Conservation (phyloP, 2,888 invertebrate genomes). For the Prenolepis imparis region DNA sequence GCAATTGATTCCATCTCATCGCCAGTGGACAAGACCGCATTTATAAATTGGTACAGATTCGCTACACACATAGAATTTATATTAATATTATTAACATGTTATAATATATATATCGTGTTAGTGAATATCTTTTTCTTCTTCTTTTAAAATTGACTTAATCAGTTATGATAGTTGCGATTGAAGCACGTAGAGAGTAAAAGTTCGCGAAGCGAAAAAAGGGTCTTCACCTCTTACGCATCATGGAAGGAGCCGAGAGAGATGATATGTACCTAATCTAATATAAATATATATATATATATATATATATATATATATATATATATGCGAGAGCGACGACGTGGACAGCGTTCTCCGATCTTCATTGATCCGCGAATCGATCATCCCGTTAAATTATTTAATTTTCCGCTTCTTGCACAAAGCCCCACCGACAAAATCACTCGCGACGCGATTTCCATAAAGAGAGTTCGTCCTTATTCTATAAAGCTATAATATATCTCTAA, state of each 20-base stretch:
- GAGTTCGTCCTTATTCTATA: not conserved
- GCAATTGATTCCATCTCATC: slow-evolving; percentile 24
- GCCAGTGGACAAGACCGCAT: slow-evolving; percentile 54
- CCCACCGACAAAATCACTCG: slow-evolving; percentile 11
- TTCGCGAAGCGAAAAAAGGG: slow-evolving; percentile 36
- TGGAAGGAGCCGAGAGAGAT: slow-evolving; percentile 80
- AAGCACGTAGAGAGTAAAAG: slow-evolving; percentile 62
- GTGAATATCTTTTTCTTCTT: slow-evolving; percentile 48
- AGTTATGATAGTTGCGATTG: slow-evolving; percentile 54
- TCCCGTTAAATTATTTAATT: not conserved
- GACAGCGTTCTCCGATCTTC: slow-evolving; percentile 19
- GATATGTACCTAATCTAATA: slow-evolving; percentile 83
- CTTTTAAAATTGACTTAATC: slow-evolving; percentile 71
- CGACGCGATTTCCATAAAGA: not conserved
- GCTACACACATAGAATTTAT: slow-evolving; percentile 55
- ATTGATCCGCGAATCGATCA: slow-evolving; percentile 4
- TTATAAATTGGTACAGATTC: slow-evolving; percentile 50
- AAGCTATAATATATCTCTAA: slow-evolving; percentile 18
- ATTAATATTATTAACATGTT: slow-evolving; percentile 56
- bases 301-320: slow-evolving; percentile 55
- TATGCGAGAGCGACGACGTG: slow-evolving; percentile 33
- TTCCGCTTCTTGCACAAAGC: not conserved
- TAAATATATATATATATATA: slow-evolving; percentile 43
- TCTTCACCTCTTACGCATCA: slow-evolving; percentile 54
- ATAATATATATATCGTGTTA: slow-evolving; percentile 58